Percentiles rank a stretch among this genome's conserved stretches.
Conservation (phyloP, 2,113 vertebrate species). For the Phalacrocorax brasilianus region DNA sequence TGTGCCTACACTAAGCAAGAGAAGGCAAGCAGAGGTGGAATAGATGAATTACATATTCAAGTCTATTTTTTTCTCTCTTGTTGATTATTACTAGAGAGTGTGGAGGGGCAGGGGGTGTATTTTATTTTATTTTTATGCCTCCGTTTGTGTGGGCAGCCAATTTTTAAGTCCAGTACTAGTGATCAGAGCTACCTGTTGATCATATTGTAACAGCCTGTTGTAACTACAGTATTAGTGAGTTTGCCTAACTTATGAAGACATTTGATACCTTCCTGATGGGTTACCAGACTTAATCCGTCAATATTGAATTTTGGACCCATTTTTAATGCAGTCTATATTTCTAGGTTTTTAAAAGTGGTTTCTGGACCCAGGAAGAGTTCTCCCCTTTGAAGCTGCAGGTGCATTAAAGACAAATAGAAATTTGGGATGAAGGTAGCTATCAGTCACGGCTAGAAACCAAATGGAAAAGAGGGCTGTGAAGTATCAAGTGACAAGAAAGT, state of each 20-base stretch:
- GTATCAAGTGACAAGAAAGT: neutral
- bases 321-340: neutral
- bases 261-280: neutral
- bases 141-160: neutral
- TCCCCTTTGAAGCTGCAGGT: neutral
- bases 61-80: neutral
- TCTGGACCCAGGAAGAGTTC: neutral
- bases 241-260: neutral
- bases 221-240: neutral
- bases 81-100: neutral
- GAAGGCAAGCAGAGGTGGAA: neutral
- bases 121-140: neutral
- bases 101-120: neutral
- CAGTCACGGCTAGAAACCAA: neutral
- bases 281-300: neutral
- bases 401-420: neutral
- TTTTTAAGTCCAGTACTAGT: neutral
- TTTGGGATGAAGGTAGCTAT: neutral
- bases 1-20: neutral
- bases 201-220: neutral
- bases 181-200: neutral
- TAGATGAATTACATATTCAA: neutral
- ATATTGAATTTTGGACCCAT: neutral
- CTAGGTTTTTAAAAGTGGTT: neutral
- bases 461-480: neutral